Percentiles rank a stretch among this genome's conserved stretches.
Conservation (phyloP, 1,140 invertebrate genomes). For the Heliconius congener region DNA sequence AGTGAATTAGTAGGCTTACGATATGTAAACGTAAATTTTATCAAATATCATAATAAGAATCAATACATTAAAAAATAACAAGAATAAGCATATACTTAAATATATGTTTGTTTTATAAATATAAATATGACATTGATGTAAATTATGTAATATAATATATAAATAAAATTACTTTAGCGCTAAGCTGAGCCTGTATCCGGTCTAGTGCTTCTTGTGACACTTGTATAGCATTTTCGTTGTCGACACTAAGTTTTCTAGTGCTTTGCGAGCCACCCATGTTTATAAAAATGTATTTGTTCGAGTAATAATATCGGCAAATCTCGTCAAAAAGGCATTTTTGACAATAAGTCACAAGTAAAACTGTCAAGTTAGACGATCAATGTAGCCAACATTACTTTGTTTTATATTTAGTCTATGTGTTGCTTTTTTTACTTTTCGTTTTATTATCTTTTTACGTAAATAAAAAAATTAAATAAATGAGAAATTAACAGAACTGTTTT, state of each 20-base stretch:
- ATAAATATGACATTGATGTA: constrained; percentile 72
- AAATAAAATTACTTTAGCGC: constrained; percentile 68
- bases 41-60: not conserved
- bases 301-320: constrained; percentile 70
- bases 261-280: constrained; percentile 77
- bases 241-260: constrained; percentile 72
- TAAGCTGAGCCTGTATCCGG: constrained; percentile 70
- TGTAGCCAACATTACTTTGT: not conserved
- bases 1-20: not conserved
- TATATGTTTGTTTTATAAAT: constrained; percentile 54
- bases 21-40: not conserved
- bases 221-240: constrained; percentile 75
- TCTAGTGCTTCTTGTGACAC: constrained; percentile 74
- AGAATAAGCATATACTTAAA: constrained; percentile 31
- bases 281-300: constrained; percentile 59
- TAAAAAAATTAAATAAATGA: too few species aligned
- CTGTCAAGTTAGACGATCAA: not conserved
- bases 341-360: constrained; percentile 37
- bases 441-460: not conserved
- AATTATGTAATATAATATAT: constrained; percentile 80
- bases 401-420: not conserved
- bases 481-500: too few species aligned
- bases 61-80: not conserved
- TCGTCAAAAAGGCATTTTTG: constrained; percentile 75
- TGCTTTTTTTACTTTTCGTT: not conserved